Evolutionary conservation across 2,797 vertebrate genomes (phyloP), one percentile per base, ranked within the genome.

Genomic region (Iguana delicatissima): DNA sequence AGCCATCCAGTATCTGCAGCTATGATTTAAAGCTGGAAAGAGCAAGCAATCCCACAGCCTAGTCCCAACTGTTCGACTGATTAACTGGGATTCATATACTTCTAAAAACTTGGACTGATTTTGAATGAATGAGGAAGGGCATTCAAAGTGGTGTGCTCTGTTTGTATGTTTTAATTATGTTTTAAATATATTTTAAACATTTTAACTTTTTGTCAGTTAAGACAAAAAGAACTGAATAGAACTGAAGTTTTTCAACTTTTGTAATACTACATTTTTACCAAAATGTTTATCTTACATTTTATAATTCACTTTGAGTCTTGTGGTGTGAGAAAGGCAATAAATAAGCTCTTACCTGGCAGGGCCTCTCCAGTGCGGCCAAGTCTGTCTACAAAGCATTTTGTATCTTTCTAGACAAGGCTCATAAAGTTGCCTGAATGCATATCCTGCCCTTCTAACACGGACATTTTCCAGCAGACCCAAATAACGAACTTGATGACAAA

Each of bases 301-400:
- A 12, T 52, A 52, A 52, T 1, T 52, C 52, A 52, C 52, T 1
- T 22, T 62, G 59, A 20, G 20, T 62, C 59, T 20, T 5, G 20
- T 62, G 59, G 3, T 62, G 59, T 4, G 59, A 62, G 5, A 62
- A 62, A 24, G 1, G 59, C 4, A 62, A 72, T 5, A 2, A 38
- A 16, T 38, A 20, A 50, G 50, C 10, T 29, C 96, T 92, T 97
- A 99, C 99, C 99, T 99, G 94, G 98, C 98, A 2, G 98, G 98
- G 0, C 98, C 98, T 96, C 93, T 99, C 99, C 99, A 99, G 38
- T 98, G 98, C 26, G 99, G 99, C 99, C 99, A 99, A 0, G 99
- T 99, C 91, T 98, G 98, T 76, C 98, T 99, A 95, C 99, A 99
- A 89, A 99, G 98, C 99, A 99, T 99, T 95, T 99, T 99, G 96